These are phyloP conservation scores for Leuciscus idus DNA, from an alignment of 2,113 vertebrate species.

Conservation along the genomic window DNA sequence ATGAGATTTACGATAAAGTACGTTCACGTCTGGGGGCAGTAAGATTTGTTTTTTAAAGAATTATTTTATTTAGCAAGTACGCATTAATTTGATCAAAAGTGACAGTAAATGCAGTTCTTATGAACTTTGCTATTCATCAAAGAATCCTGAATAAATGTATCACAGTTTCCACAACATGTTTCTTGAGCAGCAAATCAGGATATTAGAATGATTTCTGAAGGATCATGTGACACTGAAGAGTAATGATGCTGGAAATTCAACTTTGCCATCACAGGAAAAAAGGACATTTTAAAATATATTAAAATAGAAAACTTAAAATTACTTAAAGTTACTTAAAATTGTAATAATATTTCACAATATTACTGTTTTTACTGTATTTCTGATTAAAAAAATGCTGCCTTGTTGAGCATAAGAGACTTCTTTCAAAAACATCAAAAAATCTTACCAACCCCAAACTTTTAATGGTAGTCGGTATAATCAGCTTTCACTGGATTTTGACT, in stretches of 20 bases:
- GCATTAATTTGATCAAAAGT: not conserved
- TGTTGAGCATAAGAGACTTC: not conserved
- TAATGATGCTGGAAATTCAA: not conserved
- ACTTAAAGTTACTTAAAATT: not conserved
- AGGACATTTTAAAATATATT: too few species aligned
- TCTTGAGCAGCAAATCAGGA: not conserved
- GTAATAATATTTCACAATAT: not conserved
- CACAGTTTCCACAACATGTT: not conserved
- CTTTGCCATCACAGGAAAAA: too few species aligned
- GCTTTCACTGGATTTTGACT: not conserved
- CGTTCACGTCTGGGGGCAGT: not conserved
- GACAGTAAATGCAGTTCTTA: not conserved
- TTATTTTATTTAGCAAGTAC: not conserved
- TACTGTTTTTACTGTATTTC: not conserved
- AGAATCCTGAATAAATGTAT: not conserved
- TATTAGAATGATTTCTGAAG: not conserved
- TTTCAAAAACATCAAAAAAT: not conserved
- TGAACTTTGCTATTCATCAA: not conserved
- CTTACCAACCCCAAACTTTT: not conserved
- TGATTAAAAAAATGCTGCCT: not conserved
- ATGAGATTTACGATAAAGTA: not conserved
- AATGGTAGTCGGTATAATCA: not conserved
- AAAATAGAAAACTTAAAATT: too few species aligned
- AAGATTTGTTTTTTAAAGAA: not conserved
- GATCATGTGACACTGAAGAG: not conserved